Base-by-base conservation (phyloP, 2,888 invertebrate species). In the Drosophila nigricruria region DNA sequence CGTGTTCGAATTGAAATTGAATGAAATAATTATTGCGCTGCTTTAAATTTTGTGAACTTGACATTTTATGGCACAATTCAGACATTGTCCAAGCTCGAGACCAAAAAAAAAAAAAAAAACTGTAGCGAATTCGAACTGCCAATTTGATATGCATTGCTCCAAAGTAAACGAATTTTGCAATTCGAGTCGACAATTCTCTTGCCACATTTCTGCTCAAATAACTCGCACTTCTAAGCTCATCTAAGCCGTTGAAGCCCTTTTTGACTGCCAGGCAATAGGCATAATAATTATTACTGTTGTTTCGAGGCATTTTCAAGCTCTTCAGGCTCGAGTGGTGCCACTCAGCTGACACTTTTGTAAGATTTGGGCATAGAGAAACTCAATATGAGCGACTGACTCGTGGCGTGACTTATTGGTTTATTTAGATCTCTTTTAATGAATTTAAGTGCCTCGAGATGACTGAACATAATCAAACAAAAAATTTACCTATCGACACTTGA, bases 341-440 rank as follows among this genome's bases (percentile, higher is more conserved):
- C 84, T 84, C 88, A 83, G 87, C 84, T 89, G 89, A 85, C 89
- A 85, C 89, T 85, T 85, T 82, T 73, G 71, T 71, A 81, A 78
- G 81, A 75, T 83, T 47, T 30, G 70, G 61, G 77, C 64, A 81
- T 88, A 82, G 88, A 82, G 88, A 88, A 84, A 86, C 73, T 68
- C 79, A 88, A 82, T 82, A 82, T 65, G 82, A 47, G 70, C 78
- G 81, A 88, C 88, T 75, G 81, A 88, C 84, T 88, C 86, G 88
- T 85, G 84, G 87, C 87, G 84, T 85, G 84, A 85, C 87, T 87
- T 85, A 89, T 85, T 83, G 84, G 84, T 87, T 89, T 89, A 85
- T 89, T 87, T 84, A 81, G 89, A 88, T 88, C 89, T 88, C 84
- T 81, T 83, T 88, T 88, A 88, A 84, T 84, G 83, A 84, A 84